Base-by-base conservation (phyloP, 2,888 invertebrate species). In the Elegia similella region DNA sequence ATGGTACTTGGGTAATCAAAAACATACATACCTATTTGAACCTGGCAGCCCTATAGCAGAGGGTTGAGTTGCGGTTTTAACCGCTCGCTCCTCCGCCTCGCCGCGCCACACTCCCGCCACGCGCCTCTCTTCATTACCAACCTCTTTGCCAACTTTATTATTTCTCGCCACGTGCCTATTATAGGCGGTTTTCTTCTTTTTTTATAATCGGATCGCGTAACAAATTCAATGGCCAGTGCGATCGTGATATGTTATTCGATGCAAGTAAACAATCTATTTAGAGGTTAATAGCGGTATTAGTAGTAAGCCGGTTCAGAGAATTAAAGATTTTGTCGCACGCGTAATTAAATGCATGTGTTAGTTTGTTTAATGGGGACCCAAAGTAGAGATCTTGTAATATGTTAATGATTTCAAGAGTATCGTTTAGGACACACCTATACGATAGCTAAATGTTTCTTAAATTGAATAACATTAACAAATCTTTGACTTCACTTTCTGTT, bases 151-250 rank as follows among this genome's bases (percentile, higher is more conserved):
- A 76, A 78, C 84, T 82, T 86, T 88, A 88, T 88, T 88, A 88
- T 88, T 86, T 83, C 77, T 75, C 76, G 86, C 76, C 89, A 88
- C 88, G 89, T 81, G 88, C 62, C 86, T 70, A 83, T 86, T 84
- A 76, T 78, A 64, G 81, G 81, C 72, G 82, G 80, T 80, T 83
- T 80, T 77, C 76, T 72, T 64, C 70, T 70, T 70, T 79, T 76
- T 75, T 76, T 75, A 82, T 88, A 87, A 88, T 88, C 87, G 84
- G 88, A 88, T 88, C 75, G 72, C 73, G 71, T 50, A 34, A 50
- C 50, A 34, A 50, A 34, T 50, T 15, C 48, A 48, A 48, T 48
- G 72, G 70, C 73, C 72, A 77, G 81, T 75, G 77, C 78, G 75
- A 75, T 75, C 70, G 73, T 73, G 84, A 85, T 82, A 80, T 72